These are phyloP conservation scores for Daphoenositta chrysoptera DNA, from an alignment of 2,113 vertebrate species.

Conservation along the genomic window DNA sequence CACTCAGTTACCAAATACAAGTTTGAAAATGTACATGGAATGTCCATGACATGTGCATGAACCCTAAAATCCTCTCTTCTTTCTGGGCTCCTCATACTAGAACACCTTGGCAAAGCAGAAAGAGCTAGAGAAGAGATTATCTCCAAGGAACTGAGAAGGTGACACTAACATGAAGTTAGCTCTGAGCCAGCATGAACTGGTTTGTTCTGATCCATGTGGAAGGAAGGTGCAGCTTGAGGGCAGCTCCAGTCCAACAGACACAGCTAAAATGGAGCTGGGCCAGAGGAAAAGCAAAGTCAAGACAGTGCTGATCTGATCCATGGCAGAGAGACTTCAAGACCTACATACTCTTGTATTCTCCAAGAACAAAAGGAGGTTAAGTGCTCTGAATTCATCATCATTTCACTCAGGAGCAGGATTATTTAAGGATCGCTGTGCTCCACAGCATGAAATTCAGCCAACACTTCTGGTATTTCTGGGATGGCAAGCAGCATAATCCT, in stretches of 20 bases:
- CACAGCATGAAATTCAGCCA: not conserved
- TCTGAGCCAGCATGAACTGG: accelerated
- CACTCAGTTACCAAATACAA: not conserved
- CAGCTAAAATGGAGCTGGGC: not conserved
- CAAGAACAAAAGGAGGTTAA: not conserved
- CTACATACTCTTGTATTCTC: not conserved
- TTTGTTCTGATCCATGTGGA: not conserved
- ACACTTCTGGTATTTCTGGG: not conserved
- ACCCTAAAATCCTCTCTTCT: not conserved
- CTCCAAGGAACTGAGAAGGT: not conserved
- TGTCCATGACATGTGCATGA: accelerated
- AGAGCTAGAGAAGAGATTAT: not conserved
- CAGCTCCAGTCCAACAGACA: not conserved
- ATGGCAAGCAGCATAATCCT: not conserved
- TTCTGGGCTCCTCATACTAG: not conserved
- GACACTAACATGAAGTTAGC: not conserved
- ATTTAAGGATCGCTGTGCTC: not conserved
- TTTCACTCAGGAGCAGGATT: not conserved
- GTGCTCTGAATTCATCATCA: not conserved
- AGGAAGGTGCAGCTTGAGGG: not conserved
- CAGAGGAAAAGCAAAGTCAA: not conserved
- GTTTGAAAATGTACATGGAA: accelerated
- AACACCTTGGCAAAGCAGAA: not conserved
- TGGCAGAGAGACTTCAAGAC: not conserved
- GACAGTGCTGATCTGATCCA: not conserved